These are phyloP conservation scores for Homalodisca vitripennis DNA, from an alignment of 1,140 invertebrate genomes.

Conservation along the genomic window DNA sequence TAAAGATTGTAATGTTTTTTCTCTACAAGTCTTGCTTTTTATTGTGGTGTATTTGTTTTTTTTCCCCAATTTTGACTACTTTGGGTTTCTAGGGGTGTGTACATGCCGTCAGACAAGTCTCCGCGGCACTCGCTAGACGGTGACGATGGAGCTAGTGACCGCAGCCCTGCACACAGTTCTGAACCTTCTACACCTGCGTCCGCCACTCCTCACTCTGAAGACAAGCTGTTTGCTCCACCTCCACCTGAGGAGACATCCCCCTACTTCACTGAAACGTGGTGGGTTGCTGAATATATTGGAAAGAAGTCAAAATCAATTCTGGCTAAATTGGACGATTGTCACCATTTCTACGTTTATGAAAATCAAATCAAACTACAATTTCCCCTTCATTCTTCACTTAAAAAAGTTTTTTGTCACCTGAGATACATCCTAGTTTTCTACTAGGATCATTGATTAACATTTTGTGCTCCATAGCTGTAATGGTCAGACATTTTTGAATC, in stretches of 20 bases:
- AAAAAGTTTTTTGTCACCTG: no score
- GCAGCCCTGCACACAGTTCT: conserved; percentile 14
- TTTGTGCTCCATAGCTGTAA: no score
- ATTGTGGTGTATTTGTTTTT: background rate
- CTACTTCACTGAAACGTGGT: conserved; percentile 76
- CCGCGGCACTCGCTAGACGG: conserved; percentile 22
- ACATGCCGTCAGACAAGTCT: conserved; percentile 32
- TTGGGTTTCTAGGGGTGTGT: conserved; percentile 30
- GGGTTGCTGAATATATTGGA: no score
- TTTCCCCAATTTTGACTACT: background rate
- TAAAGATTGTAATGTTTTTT: no score
- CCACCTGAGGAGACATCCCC: conserved; percentile 64
- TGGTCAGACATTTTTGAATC: no score
- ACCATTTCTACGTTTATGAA: no score
- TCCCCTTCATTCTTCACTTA: no score
- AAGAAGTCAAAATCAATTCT: no score
- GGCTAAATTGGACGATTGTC: no score
- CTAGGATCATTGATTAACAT: no score
- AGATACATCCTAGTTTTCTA: no score
- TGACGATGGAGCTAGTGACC: conserved; percentile 8
- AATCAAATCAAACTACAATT: no score
- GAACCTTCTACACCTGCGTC: conserved; percentile 1
- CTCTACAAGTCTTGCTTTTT: background rate
- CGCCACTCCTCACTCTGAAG: background rate
- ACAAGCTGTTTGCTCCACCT: conserved; percentile 3